Evolutionary conservation across 2,797 vertebrate genomes (phyloP).

Genomic region (Melanotaenia parkinsoni): DNA sequence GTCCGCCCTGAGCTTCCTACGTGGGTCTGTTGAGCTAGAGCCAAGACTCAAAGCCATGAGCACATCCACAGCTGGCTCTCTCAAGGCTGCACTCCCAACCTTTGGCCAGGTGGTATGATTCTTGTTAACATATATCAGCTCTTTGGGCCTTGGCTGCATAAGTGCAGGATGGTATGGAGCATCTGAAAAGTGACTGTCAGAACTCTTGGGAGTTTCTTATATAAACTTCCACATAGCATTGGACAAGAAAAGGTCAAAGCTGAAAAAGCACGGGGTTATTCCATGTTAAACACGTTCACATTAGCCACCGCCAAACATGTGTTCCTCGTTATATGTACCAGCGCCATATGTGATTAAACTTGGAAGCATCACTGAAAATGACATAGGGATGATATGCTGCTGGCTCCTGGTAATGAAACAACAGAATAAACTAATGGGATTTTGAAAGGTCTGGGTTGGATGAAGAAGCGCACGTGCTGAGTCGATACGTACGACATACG

Average conservation of each 20-base stretch:
- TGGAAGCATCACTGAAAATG: slow-evolving; percentile 48
- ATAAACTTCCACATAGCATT: slow-evolving; percentile 29
- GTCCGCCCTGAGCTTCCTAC: slow-evolving; percentile 61
- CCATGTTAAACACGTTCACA: slow-evolving; percentile 38
- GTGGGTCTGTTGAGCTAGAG: slow-evolving; percentile 53
- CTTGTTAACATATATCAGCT: slow-evolving; percentile 54
- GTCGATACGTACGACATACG: slow-evolving; percentile 21
- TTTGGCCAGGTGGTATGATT: slow-evolving; percentile 55
- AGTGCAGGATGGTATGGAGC: slow-evolving; percentile 17
- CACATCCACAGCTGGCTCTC: slow-evolving; percentile 77
- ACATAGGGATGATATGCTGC: slow-evolving; percentile 27
- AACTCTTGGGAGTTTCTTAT: slow-evolving; percentile 32
- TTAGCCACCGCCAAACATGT: slow-evolving; percentile 61
- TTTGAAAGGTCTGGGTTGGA: slow-evolving; percentile 49
- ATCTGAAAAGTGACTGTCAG: slow-evolving; percentile 31
- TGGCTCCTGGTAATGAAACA: slow-evolving; percentile 55
- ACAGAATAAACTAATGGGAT: slow-evolving; percentile 20
- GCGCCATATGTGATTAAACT: slow-evolving; percentile 46
- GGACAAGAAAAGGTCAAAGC: slow-evolving; percentile 47
- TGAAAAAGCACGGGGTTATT: slow-evolving; percentile 48
- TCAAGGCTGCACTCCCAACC: slow-evolving; percentile 56
- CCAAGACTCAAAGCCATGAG: slow-evolving; percentile 71
- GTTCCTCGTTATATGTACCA: slow-evolving; percentile 57
- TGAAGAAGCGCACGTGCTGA: slow-evolving; percentile 35
- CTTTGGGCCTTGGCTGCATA: slow-evolving; percentile 28